Percentiles rank a stretch among this genome's conserved stretches.
Conservation (phyloP, 2,797 vertebrate genomes). For the Ptychadena robeensis region DNA sequence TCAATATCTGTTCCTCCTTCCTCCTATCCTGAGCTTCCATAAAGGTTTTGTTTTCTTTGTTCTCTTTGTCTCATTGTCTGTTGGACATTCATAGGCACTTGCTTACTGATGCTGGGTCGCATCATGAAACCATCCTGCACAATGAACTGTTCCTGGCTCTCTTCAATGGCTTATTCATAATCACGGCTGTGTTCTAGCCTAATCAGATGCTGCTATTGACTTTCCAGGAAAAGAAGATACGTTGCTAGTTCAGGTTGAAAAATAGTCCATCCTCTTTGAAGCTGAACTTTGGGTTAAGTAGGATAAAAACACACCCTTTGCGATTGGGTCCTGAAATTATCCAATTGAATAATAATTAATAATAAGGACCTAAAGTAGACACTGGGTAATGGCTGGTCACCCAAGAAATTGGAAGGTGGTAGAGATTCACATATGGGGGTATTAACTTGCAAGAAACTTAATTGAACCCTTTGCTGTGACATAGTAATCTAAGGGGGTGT, state of each 20-base stretch:
- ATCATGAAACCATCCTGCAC: slow-evolving; percentile 55
- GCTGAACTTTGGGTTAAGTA: no score
- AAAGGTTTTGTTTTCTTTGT: background rate
- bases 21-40: background rate
- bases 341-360: no score
- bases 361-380: no score
- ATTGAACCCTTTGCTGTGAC: no score
- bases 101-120: slow-evolving; percentile 64
- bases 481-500: no score
- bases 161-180: slow-evolving; percentile 69
- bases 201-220: slow-evolving; percentile 57
- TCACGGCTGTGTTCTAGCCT: slow-evolving; percentile 64
- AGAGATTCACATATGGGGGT: no score
- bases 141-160: slow-evolving; percentile 65
- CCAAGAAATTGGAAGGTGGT: no score
- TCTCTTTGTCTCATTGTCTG: background rate
- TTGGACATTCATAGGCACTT: slow-evolving; percentile 2
- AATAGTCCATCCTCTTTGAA: no score
- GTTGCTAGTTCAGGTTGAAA: background rate
- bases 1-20: background rate
- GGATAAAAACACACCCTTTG: no score
- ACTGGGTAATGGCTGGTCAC: no score
- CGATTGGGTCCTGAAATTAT: no score
- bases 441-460: no score
- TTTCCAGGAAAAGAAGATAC: background rate